These are phyloP conservation scores for Pseudopleuronectes americanus DNA, from an alignment of 2,797 vertebrate species.

Conservation along the genomic window DNA sequence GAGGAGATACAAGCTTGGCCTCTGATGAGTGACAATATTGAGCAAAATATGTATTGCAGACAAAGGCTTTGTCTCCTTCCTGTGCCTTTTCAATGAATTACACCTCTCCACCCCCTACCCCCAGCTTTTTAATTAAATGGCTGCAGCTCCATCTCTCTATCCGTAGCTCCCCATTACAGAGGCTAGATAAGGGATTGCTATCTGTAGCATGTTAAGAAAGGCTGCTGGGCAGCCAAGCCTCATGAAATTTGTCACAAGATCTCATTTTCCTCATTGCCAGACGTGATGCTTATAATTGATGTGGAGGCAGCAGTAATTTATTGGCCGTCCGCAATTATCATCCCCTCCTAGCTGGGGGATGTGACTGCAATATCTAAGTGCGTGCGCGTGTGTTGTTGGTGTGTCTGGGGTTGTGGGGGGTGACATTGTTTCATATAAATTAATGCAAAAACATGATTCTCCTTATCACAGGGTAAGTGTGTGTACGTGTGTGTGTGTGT, in stretches of 20 bases:
- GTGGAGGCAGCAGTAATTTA: conserved; percentile 91
- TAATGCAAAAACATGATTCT: conserved; percentile 75
- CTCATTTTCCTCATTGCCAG: conserved; percentile 92
- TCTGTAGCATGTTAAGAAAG: conserved; percentile 92
- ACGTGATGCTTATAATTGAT: conserved; percentile 90
- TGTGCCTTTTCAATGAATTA: conserved; percentile 88
- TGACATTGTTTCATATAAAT: conserved; percentile 75
- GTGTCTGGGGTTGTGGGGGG: conserved; percentile 57
- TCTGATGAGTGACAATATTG: conserved; percentile 84
- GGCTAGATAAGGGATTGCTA: conserved; percentile 92
- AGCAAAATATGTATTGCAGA: conserved; percentile 88
- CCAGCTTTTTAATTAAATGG: conserved; percentile 95
- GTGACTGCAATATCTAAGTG: conserved; percentile 88
- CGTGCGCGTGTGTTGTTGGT: conserved; percentile 73
- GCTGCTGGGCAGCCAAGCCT: conserved; percentile 87
- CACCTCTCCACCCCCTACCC: conserved; percentile 78
- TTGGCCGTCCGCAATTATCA: conserved; percentile 89
- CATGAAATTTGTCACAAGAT: conserved; percentile 89
- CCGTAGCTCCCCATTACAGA: conserved; percentile 90
- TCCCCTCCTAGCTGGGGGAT: conserved; percentile 87
- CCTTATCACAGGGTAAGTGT: conserved; percentile 51
- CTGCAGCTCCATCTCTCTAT: conserved; percentile 91
- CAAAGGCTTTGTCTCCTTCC: conserved; percentile 89
- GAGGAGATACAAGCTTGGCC: conserved; percentile 76
- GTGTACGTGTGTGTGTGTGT: conserved; percentile 33